Base-by-base conservation (phyloP, 2,113 vertebrate species). In the Coptodon rendalli region DNA sequence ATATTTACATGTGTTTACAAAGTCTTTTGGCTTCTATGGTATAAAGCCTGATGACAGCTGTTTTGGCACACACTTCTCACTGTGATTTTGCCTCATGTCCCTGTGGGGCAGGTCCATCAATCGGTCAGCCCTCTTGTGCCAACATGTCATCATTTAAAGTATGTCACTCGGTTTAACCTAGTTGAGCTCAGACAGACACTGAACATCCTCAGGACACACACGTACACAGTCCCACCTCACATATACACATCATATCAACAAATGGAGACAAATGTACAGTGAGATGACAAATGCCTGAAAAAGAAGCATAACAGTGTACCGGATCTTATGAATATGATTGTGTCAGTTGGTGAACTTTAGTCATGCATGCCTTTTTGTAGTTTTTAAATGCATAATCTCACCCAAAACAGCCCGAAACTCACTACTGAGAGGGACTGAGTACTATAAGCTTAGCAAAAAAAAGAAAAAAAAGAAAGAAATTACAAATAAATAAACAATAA, bases 161-260 rank as follows among this genome's bases (percentile, higher is more conserved):
- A 88, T 89, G 80, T 87, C 87, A 78, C 80, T 89, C 89, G 29
- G 59, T 89, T 84, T 86, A 91, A 89, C 86, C 85, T 63, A 76
- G 43, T 48, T 29, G 27, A 57, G 81, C 66, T 89, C 48, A 88
- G 93, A 91, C 53, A 87, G 90, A 89, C 88, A 81, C 66, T 86
- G 81, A 87, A 91, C 89, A 87, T 90, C 61, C 81, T 81, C 61
- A 29, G 68, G 24, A 87, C 63, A 81, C 83, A 87, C 24, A 48
- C 16, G 78, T 36, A 45, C 19, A 48, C 40, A 48, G 40, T 38
- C 54, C 31, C 50, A 27, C 63, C 53, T 54, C 63, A 53, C 38
- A 45, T 50, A 88, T 50, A 84, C 79, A 54, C 16, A 81, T 45
- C 31, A 53, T 17, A 89, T 22, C 27, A 83, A 22, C 52, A 57